Evolutionary conservation across 2,797 vertebrate species (phyloP).

Genomic region (Cirrhinus mrigala): DNA sequence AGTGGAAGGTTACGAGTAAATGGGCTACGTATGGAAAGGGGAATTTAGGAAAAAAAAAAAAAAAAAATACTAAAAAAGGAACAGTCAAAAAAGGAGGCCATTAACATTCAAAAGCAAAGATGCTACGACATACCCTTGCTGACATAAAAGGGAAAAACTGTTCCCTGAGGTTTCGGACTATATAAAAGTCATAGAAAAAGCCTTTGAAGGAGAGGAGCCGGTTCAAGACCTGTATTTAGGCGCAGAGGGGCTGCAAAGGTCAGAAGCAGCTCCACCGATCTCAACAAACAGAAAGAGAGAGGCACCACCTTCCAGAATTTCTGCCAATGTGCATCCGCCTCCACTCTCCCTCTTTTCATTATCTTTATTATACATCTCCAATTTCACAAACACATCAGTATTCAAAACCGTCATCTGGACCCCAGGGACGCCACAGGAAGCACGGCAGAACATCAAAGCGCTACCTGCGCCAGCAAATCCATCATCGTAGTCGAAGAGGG

Average conservation of each 20-base stretch:
- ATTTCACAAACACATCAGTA: constrained; percentile 46
- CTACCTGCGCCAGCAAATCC: constrained; percentile 45
- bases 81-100: constrained; percentile 43
- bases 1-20: constrained; percentile 53
- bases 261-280: neutral
- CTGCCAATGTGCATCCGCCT: neutral
- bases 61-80: constrained; percentile 47
- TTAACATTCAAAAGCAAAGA: constrained; percentile 52
- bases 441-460: constrained; percentile 35
- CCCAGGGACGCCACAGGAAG: constrained; percentile 21
- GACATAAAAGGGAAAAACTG: constrained; percentile 25
- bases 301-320: neutral
- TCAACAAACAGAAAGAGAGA: neutral
- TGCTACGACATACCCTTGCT: constrained; percentile 14
- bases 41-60: too few species aligned
- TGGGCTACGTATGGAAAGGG: constrained; percentile 32
- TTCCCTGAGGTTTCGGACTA: neutral
- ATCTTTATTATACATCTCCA: constrained; percentile 34
- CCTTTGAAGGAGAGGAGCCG: constrained; percentile 40
- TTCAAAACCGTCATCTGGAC: constrained; percentile 29
- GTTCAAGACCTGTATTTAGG: constrained; percentile 35
- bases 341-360: constrained; percentile 12
- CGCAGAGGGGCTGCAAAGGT: neutral
- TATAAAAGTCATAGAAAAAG: constrained; percentile 24
- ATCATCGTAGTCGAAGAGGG: constrained; percentile 43